Evolutionary conservation across 2,113 vertebrate species (phyloP).

Genomic region (Dromiciops gliroides): DNA sequence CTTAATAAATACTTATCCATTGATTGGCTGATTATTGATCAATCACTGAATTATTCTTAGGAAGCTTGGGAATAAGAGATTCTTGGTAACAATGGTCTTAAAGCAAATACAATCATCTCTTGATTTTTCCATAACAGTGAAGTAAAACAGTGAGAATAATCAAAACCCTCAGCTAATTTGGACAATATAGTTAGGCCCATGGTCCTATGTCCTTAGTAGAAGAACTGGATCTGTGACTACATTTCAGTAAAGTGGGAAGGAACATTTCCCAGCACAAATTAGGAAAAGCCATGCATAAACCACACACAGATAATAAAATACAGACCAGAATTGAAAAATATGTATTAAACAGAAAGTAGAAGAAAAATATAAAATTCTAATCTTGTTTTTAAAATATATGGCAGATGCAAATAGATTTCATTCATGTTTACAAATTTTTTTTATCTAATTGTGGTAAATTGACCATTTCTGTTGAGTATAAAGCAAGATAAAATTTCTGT

Average conservation of each 20-base stretch:
- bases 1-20: slow-evolving; percentile 41
- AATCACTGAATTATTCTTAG: slow-evolving; percentile 1
- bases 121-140: slow-evolving; percentile 39
- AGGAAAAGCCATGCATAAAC: not conserved
- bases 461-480: slow-evolving; percentile 20
- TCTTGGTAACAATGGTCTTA: slow-evolving; percentile 54
- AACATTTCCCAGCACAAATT: not conserved
- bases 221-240: not conserved
- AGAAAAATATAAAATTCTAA: not conserved
- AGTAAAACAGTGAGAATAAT: not conserved
- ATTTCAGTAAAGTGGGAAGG: not conserved
- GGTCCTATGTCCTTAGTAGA: not conserved
- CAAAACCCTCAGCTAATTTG: not conserved
- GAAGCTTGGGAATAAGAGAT: slow-evolving; percentile 38
- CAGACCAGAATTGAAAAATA: slow-evolving; percentile 27
- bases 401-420: not conserved
- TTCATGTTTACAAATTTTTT: slow-evolving; percentile 3
- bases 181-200: slow-evolving; percentile 23
- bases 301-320: slow-evolving; percentile 37
- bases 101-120: slow-evolving; percentile 47
- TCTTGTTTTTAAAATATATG: not conserved
- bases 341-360: not conserved
- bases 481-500: not conserved
- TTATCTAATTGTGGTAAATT: slow-evolving; percentile 40
- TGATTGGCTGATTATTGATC: slow-evolving; percentile 30